Conservation (phyloP, 2,888 invertebrate species). For the Polymixis lichenea region DNA sequence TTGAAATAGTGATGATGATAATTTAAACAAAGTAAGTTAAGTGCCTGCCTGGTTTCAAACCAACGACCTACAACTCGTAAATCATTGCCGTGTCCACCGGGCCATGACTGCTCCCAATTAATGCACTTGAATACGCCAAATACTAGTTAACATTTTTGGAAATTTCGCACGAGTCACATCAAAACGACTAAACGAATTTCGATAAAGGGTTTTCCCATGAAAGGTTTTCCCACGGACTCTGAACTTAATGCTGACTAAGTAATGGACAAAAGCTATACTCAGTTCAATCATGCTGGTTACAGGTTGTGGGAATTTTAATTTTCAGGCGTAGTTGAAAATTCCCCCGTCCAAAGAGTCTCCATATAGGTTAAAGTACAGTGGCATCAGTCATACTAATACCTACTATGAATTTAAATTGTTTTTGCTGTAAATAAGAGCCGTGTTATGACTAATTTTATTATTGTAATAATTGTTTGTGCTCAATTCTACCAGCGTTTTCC, state of each 20-base stretch:
- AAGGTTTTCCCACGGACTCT: background rate
- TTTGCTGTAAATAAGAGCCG: conserved; percentile 22
- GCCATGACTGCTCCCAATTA: background rate
- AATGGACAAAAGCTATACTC: background rate
- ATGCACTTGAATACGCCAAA: background rate
- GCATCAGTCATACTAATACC: conserved; percentile 1
- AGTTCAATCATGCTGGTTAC: background rate
- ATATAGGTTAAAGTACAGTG: background rate
- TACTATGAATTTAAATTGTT: conserved; percentile 2
- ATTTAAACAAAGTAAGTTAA: no score
- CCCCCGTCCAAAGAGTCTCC: background rate
- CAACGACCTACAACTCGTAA: no score
- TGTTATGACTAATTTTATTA: conserved; percentile 6
- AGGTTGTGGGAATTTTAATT: background rate
- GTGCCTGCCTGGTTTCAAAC: no score
- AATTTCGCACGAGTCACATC: background rate
- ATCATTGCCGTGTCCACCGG: no score
- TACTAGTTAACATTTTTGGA: background rate
- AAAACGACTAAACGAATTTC: background rate
- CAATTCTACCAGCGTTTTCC: background rate
- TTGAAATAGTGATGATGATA: no score
- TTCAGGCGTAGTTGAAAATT: conserved; percentile 18
- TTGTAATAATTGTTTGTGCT: background rate
- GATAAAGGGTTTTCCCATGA: background rate
- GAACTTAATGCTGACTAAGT: background rate